Percentiles rank a stretch among this genome's conserved stretches.
phyloP scores from a whole-genome alignment of 2,113 vertebrate genomes.

The Barbus barbus region DNA sequence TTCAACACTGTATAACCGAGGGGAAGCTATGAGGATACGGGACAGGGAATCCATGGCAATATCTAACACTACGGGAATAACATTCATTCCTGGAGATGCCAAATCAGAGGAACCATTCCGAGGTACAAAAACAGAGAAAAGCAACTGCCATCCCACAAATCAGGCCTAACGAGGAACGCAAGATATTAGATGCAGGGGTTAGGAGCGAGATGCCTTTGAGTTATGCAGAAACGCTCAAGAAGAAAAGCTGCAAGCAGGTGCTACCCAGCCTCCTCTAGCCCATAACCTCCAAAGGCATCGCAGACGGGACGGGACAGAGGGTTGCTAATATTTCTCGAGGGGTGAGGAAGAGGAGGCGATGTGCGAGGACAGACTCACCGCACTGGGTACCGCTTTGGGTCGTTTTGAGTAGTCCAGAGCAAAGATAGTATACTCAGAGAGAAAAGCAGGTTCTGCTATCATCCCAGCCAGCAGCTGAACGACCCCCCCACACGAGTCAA shows the following conservation, averaged over 20 bases:
- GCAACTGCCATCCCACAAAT: conserved; percentile 64
- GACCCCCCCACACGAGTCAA: conserved; percentile 72
- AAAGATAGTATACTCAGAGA: conserved; percentile 99
- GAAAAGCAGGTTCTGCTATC: conserved; percentile 99
- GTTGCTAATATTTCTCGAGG: too few relatives aligned
- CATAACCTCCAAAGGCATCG: conserved; percentile 70
- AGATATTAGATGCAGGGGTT: conserved; percentile 80
- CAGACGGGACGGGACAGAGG: conserved; percentile 69
- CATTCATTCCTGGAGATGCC: conserved; percentile 50
- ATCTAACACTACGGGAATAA: conserved; percentile 45
- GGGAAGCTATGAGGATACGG: conserved; percentile 20
- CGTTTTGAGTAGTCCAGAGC: conserved; percentile 97
- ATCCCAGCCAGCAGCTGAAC: conserved; percentile 96
- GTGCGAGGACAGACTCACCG: conserved; percentile 90
- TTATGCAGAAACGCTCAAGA: conserved; percentile 59
- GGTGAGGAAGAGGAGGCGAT: conserved; percentile 65
- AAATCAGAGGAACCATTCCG: conserved; percentile 57
- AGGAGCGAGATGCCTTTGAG: conserved; percentile 80
- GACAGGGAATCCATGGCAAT: conserved; percentile 26
- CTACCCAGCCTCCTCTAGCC: conserved; percentile 73
- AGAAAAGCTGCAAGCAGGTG: conserved; percentile 82
- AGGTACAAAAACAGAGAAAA: conserved; percentile 70
- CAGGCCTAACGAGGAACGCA: conserved; percentile 58
- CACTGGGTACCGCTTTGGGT: conserved; percentile 87
- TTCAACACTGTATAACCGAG: neutral